Base-by-base conservation (phyloP, 92 coral and sea anemone genomes). In the Montipora capitata region DNA sequence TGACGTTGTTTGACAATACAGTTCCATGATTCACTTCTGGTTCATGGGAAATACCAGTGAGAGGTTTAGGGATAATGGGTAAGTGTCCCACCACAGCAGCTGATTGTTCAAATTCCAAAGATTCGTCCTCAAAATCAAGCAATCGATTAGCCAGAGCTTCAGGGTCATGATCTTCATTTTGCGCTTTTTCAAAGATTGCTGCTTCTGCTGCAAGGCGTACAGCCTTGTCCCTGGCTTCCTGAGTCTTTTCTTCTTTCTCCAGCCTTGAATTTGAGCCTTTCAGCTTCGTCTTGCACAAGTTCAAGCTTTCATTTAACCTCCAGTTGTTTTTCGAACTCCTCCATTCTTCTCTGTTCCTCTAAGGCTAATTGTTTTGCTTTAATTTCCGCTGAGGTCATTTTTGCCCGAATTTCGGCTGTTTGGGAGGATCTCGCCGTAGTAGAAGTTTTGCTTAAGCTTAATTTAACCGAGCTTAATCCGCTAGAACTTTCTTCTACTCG, bases 241-340 rank as follows among this genome's bases (percentile, higher is more conserved):
- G 78, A 7, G 73, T 61, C 35, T 88, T 88, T 88, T 82, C 84
- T 62, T 64, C 91, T 27, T 82, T 74, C 92, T 63, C 74, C 77
- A 17, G 51, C 51, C 64, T 74, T 68, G 12, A 81, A 68, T 27
- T 57, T 35, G 17, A 84, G 62, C 10, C 64, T 80, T 41, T 88
- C 79, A 74, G 92, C 88, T 10, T 63, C 68, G 17, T 75, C 54
- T 16, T 18, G 52, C 1, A 74, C 79, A 35, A 11, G 74, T 5
- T 84, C 78, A 17, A 52, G 71, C 14, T 79, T 68, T n/a, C 20
- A 51, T 41, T 79, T 74, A 0, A 86, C 17, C n/a, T 78, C 85
- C 74, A 68, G 49, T 41, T 79, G 81, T 59, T 14, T 80, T 18
- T 58, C 81, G 4, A 79, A 51, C 42, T 79, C 66, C 44, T 79